Percentiles rank a stretch among this genome's conserved stretches.
phyloP scores from a whole-genome alignment of 2,888 invertebrate species.

The Temnothorax rugatulus region DNA sequence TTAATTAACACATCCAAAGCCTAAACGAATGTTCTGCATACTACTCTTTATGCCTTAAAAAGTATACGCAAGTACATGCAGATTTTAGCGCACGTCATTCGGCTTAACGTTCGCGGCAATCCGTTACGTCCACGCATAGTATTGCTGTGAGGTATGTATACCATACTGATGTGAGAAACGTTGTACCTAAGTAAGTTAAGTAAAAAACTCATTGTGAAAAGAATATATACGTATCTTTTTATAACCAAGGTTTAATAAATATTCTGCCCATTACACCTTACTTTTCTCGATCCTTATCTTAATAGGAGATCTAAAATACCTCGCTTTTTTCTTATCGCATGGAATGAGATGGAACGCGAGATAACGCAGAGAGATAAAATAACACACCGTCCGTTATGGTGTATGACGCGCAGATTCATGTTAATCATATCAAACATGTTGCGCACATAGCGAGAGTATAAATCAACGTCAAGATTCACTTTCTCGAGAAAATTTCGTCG shows the following conservation, averaged over 20 bases:
- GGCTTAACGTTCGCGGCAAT: slow-evolving; percentile 36
- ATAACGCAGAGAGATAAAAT: slow-evolving; percentile 17
- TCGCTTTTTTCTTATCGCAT: slow-evolving; percentile 10
- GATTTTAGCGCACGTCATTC: slow-evolving; percentile 14
- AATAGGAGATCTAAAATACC: slow-evolving; percentile 10
- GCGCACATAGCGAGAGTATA: slow-evolving; percentile 23
- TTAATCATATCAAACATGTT: slow-evolving; percentile 14
- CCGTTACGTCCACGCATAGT: slow-evolving; percentile 50
- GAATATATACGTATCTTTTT: slow-evolving; percentile 64
- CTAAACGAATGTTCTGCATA: not conserved
- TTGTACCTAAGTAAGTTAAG: slow-evolving; percentile 74
- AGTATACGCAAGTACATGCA: not conserved
- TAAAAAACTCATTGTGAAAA: slow-evolving; percentile 45
- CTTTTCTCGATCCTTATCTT: slow-evolving; percentile 14
- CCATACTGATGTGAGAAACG: slow-evolving; percentile 33
- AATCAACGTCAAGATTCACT: slow-evolving; percentile 28
- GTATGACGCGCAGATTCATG: slow-evolving; percentile 22
- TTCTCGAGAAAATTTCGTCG: slow-evolving; percentile 41
- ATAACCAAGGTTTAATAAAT: slow-evolving; percentile 77
- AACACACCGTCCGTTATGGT: not conserved
- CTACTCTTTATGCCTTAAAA: slow-evolving; percentile 51
- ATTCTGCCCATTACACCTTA: slow-evolving; percentile 56
- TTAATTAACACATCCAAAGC: not conserved
- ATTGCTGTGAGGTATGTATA: slow-evolving; percentile 47
- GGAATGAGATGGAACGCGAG: not conserved